Evolutionary conservation across 2,797 vertebrate genomes (phyloP), one percentile per base, ranked within the genome.

Genomic region (Loriculus beryllinus): DNA sequence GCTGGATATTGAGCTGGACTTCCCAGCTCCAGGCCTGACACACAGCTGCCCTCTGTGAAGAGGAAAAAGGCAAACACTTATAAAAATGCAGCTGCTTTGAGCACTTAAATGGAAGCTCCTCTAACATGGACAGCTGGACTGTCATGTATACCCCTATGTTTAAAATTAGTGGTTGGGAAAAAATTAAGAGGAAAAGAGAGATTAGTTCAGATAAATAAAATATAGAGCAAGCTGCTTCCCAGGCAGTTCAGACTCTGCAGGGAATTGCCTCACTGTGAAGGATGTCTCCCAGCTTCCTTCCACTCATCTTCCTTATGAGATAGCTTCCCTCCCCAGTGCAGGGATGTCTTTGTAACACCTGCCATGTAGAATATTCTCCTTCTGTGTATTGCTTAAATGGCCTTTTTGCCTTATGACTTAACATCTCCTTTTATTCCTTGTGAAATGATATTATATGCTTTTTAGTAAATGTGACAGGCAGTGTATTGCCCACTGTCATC

Each of bases 201-300:
- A 67, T 93, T 95, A 82, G 37, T 89, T 83, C 65, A 81, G 69
- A 92, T 86, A 85, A 95, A 92, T 94, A 84, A 94, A 96, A 90
- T 57, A 90, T 29, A 93, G 43, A 86, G 26, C 45, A 94, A 92
- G 28, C 70, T 94, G 77, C 47, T 93, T 91, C 10, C 31, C 71
- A 43, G 13, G 85, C 49, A 52, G 29, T 72, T 89, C 57, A 87
- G 57, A 60, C n/a, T 82, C 86, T 80, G 6, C 43, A 52, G 78
- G 65, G 76, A 95, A 64, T 89, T 94, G 62, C 39, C 20, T 85
- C 39, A 37, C 59, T 42, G 25, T 4, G 9, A 86, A 68, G 48
- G 35, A 90, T 91, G 48, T 90, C 68, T 89, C 79, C 71, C 57
- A 57, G 45, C 65, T 88, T 92, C 29, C 54, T 88, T 93, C 42